Percentiles rank a stretch among this genome's conserved stretches.
Evolutionary conservation across 1,140 invertebrate genomes (phyloP).

Genomic region (Lethocerus indicus): DNA sequence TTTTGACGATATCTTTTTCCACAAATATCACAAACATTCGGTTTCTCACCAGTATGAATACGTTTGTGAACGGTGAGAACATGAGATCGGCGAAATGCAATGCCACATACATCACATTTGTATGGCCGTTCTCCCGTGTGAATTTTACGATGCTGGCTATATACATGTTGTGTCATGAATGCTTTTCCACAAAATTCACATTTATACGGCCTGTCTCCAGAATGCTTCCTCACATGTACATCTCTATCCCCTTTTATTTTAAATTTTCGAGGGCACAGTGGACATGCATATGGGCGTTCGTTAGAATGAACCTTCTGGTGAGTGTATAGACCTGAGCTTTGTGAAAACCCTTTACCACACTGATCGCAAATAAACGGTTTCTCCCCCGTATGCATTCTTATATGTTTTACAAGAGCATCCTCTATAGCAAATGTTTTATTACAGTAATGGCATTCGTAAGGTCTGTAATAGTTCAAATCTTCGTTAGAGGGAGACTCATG

Average conservation of each 20-base stretch:
- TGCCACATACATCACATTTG: conserved; percentile 19
- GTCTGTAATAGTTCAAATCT: conserved; percentile 12
- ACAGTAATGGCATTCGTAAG: conserved; percentile 19
- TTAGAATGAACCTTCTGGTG: conserved; percentile 26
- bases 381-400: conserved; percentile 45
- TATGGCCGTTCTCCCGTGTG: conserved; percentile 20
- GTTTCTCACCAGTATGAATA: conserved; percentile 47
- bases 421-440: conserved; percentile 16
- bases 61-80: conserved; percentile 18
- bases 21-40: conserved; percentile 46
- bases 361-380: conserved; percentile 31
- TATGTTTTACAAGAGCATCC: conserved; percentile 29
- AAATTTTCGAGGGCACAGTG: conserved; percentile 16
- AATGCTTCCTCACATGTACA: conserved; percentile 19
- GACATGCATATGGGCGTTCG: conserved; percentile 34
- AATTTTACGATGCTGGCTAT: conserved; percentile 21
- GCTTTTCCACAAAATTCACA: conserved; percentile 18
- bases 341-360: conserved; percentile 18
- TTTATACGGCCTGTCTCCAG: conserved; percentile 18
- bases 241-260: conserved; percentile 18
- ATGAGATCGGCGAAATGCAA: conserved; percentile 19
- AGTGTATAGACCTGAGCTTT: conserved; percentile 17
- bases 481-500: conserved; percentile 6
- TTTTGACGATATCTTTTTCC: conserved; percentile 29
- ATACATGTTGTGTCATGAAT: conserved; percentile 23